These are phyloP conservation scores for Drosophila neonasuta DNA, from an alignment of 2,888 invertebrate species.

Conservation along the genomic window DNA sequence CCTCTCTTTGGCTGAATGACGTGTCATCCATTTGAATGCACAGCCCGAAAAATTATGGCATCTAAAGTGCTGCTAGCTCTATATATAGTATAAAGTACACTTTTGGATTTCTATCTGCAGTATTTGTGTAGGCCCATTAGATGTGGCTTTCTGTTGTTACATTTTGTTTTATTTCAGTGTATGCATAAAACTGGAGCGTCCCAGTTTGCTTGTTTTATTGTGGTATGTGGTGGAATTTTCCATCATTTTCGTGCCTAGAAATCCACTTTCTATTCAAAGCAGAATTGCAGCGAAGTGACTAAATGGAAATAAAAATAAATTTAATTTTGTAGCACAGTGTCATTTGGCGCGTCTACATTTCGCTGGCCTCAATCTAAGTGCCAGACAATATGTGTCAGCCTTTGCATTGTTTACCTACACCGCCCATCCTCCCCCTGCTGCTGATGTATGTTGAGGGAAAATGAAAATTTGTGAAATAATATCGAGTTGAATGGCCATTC, in stretches of 20 bases:
- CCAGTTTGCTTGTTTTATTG: constrained; percentile 14
- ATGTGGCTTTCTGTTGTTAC: constrained; percentile 42
- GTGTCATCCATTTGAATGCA: constrained; percentile 61
- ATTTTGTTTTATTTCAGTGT: constrained; percentile 45
- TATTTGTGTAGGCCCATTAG: constrained; percentile 61
- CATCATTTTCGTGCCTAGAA: constrained; percentile 22
- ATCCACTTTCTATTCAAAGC: constrained; percentile 21
- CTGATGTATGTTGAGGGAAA: constrained; percentile 34
- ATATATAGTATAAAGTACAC: constrained; percentile 2
- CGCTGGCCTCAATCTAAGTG: constrained; percentile 53
- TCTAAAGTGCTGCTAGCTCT: constrained; percentile 45
- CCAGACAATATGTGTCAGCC: constrained; percentile 38
- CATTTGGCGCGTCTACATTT: constrained; percentile 28
- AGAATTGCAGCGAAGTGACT: constrained; percentile 16
- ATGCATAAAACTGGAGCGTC: constrained; percentile 44
- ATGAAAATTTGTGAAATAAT: constrained; percentile 65
- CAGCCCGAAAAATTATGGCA: constrained; percentile 42
- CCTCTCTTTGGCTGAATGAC: constrained; percentile 38
- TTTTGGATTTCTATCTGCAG: constrained; percentile 8
- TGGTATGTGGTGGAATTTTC: constrained; percentile 35
- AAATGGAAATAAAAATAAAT: constrained; percentile 43
- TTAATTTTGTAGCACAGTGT: constrained; percentile 55
- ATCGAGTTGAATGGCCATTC: constrained; percentile 64
- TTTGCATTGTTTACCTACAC: constrained; percentile 25
- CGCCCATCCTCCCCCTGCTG: constrained; percentile 2